phyloP scores from a whole-genome alignment of 2,797 vertebrate genomes.

The Enteromius anoplus region DNA sequence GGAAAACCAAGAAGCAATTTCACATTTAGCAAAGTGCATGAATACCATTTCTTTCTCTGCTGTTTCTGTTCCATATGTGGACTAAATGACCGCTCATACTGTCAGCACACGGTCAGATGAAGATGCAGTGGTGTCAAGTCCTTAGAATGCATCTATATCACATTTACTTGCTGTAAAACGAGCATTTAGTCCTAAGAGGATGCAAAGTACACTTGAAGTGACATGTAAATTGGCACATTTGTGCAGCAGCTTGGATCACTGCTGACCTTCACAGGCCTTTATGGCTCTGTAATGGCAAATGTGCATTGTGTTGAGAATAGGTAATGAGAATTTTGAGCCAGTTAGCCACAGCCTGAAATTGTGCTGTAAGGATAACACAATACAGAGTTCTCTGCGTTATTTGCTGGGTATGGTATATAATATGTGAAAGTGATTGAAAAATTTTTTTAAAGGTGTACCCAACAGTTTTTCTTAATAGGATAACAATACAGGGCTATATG shows the following conservation, averaged over 20 bases:
- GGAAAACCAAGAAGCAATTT: conserved; percentile 67
- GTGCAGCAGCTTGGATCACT: conserved; percentile 56
- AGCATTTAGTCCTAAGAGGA: conserved; percentile 47
- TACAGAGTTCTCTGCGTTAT: not conserved
- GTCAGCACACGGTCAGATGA: conserved; percentile 64
- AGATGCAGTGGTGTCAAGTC: conserved; percentile 54
- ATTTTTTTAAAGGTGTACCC: not conserved
- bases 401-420: not conserved
- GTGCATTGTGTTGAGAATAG: conserved; percentile 55
- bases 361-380: conserved; percentile 20
- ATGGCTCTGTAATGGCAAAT: conserved; percentile 65
- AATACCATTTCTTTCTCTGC: conserved; percentile 55
- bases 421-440: not conserved
- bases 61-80: conserved; percentile 70
- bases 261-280: conserved; percentile 67
- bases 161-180: conserved; percentile 58
- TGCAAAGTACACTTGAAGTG: conserved; percentile 58
- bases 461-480: not conserved
- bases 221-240: conserved; percentile 71
- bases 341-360: conserved; percentile 44
- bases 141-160: conserved; percentile 54
- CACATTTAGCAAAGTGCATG: conserved; percentile 67
- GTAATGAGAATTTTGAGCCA: conserved; percentile 37
- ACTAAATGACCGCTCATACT: conserved; percentile 70
- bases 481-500: too few species aligned